Conservation (phyloP, 1,140 invertebrate genomes). For the Rhizoglyphus robini region DNA sequence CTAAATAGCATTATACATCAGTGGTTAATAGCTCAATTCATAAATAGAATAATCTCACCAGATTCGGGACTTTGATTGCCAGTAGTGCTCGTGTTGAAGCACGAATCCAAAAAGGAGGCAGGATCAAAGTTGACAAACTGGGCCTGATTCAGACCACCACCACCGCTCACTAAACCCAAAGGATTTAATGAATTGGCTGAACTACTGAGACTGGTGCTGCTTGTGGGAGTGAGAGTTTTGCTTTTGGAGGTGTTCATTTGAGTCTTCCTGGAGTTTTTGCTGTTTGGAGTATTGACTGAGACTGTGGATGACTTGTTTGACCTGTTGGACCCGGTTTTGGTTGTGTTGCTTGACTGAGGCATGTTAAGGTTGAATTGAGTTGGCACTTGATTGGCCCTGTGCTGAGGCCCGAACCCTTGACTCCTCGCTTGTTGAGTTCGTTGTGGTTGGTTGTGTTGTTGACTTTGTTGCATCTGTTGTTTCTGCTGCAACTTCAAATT, state of each 20-base stretch:
- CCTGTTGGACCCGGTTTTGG: too few relatives aligned
- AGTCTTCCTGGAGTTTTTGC: neutral
- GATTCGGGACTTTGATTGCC: neutral
- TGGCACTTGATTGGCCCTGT: neutral
- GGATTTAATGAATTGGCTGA: too few relatives aligned
- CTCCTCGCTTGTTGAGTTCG: neutral
- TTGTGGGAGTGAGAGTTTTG: too few relatives aligned
- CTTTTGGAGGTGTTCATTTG: too few relatives aligned
- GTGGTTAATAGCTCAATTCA: too few relatives aligned
- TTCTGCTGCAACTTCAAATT: slow-evolving; percentile 19
- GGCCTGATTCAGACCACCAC: neutral
- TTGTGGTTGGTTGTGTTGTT: neutral
- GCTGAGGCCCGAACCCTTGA: neutral
- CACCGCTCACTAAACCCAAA: too few relatives aligned
- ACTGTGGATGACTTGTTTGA: neutral
- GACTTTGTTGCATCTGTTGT: neutral
- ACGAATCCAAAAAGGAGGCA: neutral
- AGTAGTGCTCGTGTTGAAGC: neutral
- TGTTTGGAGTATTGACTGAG: neutral
- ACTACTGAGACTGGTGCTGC: too few relatives aligned
- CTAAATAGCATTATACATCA: too few relatives aligned
- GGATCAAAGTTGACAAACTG: slow-evolving; percentile 2
- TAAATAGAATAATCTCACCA: too few relatives aligned
- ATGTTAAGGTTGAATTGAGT: neutral
- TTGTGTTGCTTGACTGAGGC: neutral